Conservation (phyloP, 2,888 invertebrate genomes). For the Horisme vitalbata region DNA sequence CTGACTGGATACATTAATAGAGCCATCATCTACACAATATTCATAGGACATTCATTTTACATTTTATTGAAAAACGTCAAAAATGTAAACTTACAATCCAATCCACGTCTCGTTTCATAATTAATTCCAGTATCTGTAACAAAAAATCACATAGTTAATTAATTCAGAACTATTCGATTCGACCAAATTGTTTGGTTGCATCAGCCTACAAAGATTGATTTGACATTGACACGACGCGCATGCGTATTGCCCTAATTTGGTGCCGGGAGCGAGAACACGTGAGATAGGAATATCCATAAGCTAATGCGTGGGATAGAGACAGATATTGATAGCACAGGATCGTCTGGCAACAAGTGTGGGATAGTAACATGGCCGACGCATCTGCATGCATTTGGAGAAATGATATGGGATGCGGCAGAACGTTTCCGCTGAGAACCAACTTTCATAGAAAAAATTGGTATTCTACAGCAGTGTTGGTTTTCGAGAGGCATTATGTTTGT, state of each 20-base stretch:
- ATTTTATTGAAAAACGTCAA: constrained; percentile 23
- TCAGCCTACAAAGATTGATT: constrained; percentile 80
- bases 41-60: constrained; percentile 10
- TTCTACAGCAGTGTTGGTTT: constrained; percentile 18
- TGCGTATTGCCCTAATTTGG: constrained; percentile 78
- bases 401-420: constrained; percentile 43
- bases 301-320: constrained; percentile 47
- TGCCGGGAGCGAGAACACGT: constrained; percentile 48
- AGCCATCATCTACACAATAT: constrained; percentile 16
- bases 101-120: constrained; percentile 34
- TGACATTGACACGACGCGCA: constrained; percentile 80
- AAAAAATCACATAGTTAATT: constrained; percentile 46
- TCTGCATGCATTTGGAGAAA: constrained; percentile 66
- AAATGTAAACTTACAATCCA: constrained; percentile 41
- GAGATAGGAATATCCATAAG: constrained; percentile 48
- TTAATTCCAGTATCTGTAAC: constrained; percentile 48
- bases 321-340: constrained; percentile 42
- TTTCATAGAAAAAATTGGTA: constrained; percentile 29
- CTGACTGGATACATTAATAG: constrained; percentile 12
- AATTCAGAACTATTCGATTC: constrained; percentile 32
- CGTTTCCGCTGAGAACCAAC: constrained; percentile 38
- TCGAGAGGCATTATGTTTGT: constrained; percentile 2
- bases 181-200: constrained; percentile 59
- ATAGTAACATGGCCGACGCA: constrained; percentile 76
- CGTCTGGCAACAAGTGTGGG: constrained; percentile 48